phyloP scores from a whole-genome alignment of 1,140 invertebrate genomes.

The Trichoplusia ni region DNA sequence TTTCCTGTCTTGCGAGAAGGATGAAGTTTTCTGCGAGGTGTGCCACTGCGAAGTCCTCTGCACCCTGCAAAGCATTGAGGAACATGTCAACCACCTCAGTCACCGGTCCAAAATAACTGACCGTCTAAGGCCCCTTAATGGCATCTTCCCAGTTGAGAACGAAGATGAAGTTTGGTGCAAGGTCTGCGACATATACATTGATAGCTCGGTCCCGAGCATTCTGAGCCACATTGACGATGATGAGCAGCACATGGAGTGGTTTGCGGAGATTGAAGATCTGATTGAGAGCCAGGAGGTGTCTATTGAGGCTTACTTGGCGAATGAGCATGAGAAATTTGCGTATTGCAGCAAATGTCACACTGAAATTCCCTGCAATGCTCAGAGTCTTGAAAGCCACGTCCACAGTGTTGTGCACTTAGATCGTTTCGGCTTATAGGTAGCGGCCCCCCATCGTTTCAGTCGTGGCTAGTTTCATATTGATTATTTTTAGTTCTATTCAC shows the following conservation, averaged over 20 bases:
- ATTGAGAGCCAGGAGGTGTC: conserved; percentile 58
- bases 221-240: conserved; percentile 61
- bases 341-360: conserved; percentile 61
- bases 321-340: conserved; percentile 58
- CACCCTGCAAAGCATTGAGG: conserved; percentile 53
- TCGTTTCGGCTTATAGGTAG: conserved; percentile 47
- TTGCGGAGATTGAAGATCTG: conserved; percentile 56
- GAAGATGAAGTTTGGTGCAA: conserved; percentile 65
- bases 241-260: conserved; percentile 56
- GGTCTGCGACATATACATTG: conserved; percentile 58
- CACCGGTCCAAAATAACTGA: conserved; percentile 53
- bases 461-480: conserved; percentile 9
- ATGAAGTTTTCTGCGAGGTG: conserved; percentile 56
- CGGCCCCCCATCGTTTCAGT: not conserved
- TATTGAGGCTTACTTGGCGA: conserved; percentile 52
- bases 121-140: conserved; percentile 59
- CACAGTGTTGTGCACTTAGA: conserved; percentile 53
- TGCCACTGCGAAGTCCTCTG: conserved; percentile 49
- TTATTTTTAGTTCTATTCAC: conserved; percentile 5
- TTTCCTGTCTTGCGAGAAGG: conserved; percentile 53
- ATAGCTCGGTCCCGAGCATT: conserved; percentile 45
- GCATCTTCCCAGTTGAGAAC: conserved; percentile 58
- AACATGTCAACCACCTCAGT: conserved; percentile 54
- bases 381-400: conserved; percentile 55
- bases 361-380: conserved; percentile 47